Conservation (phyloP, 2,113 vertebrate genomes). For the Malurus melanocephalus region DNA sequence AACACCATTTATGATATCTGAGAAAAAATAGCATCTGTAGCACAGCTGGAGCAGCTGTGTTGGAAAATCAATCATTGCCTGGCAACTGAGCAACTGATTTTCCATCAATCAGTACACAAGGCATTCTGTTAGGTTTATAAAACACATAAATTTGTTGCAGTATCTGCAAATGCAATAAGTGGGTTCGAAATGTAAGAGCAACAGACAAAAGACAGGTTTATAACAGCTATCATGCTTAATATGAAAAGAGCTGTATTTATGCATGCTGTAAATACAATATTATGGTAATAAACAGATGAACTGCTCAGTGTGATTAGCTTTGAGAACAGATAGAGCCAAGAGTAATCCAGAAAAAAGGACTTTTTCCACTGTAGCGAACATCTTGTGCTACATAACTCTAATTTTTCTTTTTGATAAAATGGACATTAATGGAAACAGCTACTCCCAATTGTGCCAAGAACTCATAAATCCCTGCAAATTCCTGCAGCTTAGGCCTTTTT, state of each 20-base stretch:
- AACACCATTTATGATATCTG: conserved; percentile 55
- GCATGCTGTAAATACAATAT: conserved; percentile 26
- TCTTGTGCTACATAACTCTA: conserved; percentile 12
- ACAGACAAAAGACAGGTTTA: conserved; percentile 58
- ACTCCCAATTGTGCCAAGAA: conserved; percentile 35
- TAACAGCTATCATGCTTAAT: conserved; percentile 6
- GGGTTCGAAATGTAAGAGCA: conserved; percentile 22
- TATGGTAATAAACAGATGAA: conserved; percentile 49
- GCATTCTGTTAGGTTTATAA: conserved; percentile 64
- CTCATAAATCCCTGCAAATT: conserved; percentile 51
- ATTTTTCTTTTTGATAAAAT: conserved; percentile 55
- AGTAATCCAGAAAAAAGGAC: conserved; percentile 3
- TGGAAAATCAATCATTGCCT: conserved; percentile 81
- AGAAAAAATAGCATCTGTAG: conserved; percentile 74
- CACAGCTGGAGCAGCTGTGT: conserved; percentile 80
- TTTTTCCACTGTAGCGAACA: background rate
- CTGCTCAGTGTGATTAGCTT: conserved; percentile 19
- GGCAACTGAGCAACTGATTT: conserved; percentile 77
- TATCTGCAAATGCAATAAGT: conserved; percentile 71
- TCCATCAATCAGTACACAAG: conserved; percentile 77
- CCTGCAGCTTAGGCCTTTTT: conserved; percentile 6
- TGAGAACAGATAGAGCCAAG: conserved; percentile 11
- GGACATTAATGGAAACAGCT: conserved; percentile 41
- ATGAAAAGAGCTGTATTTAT: conserved; percentile 28
- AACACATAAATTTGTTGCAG: conserved; percentile 59